These are phyloP conservation scores for Lysandra bellargus DNA, from an alignment of 2,888 invertebrate genomes.

Conservation along the genomic window DNA sequence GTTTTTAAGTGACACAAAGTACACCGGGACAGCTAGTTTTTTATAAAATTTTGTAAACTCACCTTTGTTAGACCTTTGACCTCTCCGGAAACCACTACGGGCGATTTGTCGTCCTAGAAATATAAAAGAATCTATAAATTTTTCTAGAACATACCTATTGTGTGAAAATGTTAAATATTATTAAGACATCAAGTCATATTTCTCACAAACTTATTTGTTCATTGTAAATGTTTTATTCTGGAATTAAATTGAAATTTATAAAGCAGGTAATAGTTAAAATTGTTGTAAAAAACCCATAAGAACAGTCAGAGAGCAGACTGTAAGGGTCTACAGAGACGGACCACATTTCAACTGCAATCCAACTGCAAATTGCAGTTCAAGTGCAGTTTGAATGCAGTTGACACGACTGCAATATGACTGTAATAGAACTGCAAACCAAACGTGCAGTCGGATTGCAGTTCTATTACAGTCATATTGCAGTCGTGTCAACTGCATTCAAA, in stretches of 20 bases:
- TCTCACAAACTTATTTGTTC: neutral
- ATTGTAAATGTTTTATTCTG: neutral
- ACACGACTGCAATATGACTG: too few relatives aligned
- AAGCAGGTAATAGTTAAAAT: neutral
- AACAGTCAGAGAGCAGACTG: neutral
- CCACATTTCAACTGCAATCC: too few relatives aligned
- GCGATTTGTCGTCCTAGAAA: conserved; percentile 81
- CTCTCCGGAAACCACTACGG: conserved; percentile 90
- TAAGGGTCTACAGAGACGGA: too few relatives aligned
- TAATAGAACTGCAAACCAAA: too few relatives aligned
- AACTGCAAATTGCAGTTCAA: too few relatives aligned
- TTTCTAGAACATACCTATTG: neutral
- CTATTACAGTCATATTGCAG: too few relatives aligned
- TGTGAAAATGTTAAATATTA: neutral
- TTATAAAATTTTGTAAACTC: conserved; percentile 35
- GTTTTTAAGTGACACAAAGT: too few relatives aligned
- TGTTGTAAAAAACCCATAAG: neutral
- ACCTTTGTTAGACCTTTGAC: conserved; percentile 89
- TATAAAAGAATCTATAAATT: neutral
- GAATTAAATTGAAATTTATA: neutral
- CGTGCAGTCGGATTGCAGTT: too few relatives aligned
- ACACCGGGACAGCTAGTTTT: neutral
- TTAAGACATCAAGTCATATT: neutral
- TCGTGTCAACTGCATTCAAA: too few relatives aligned
- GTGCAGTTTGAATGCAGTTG: too few relatives aligned